Conservation (phyloP, 2,113 vertebrate species). For the Entosphenus tridentatus region DNA sequence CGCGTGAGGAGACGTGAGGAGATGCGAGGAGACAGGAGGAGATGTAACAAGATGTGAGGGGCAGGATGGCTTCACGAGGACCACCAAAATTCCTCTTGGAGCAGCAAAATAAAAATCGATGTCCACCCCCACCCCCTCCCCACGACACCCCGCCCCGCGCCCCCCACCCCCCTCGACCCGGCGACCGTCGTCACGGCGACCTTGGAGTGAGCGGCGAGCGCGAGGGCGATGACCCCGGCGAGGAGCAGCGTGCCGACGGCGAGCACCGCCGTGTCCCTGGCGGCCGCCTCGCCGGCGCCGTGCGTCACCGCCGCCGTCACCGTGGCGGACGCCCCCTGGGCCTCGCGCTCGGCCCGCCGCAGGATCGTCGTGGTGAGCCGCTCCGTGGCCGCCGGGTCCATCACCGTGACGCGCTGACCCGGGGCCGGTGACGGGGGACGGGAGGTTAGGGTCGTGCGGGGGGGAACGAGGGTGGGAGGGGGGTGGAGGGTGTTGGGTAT, state of each 20-base stretch:
- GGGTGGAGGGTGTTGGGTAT: too few species aligned
- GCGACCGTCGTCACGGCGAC: background rate
- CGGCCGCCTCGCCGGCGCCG: too few species aligned
- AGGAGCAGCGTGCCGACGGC: slow-evolving; percentile 82
- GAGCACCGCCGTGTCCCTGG: slow-evolving; percentile 78
- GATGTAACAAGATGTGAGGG: slow-evolving; percentile 6
- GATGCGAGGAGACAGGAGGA: background rate
- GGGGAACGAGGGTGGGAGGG: too few species aligned
- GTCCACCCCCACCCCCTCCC: background rate
- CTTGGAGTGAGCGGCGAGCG: slow-evolving; percentile 74
- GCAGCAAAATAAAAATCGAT: too few species aligned
- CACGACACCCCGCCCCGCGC: background rate
- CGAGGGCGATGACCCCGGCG: slow-evolving; percentile 79
- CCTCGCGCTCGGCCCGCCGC: slow-evolving; percentile 25
- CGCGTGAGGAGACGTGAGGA: background rate
- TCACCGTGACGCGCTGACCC: too few species aligned
- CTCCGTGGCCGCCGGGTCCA: too few species aligned
- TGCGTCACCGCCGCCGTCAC: too few species aligned
- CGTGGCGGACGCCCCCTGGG: slow-evolving; percentile 61
- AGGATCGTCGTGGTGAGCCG: background rate
- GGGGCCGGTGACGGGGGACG: too few species aligned
- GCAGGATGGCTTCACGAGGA: background rate
- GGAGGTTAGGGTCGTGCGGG: too few species aligned
- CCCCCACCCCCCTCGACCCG: too few species aligned
- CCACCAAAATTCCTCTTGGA: too few species aligned